phyloP scores from a whole-genome alignment of 2,888 invertebrate genomes.

The Phaedon cochleariae region DNA sequence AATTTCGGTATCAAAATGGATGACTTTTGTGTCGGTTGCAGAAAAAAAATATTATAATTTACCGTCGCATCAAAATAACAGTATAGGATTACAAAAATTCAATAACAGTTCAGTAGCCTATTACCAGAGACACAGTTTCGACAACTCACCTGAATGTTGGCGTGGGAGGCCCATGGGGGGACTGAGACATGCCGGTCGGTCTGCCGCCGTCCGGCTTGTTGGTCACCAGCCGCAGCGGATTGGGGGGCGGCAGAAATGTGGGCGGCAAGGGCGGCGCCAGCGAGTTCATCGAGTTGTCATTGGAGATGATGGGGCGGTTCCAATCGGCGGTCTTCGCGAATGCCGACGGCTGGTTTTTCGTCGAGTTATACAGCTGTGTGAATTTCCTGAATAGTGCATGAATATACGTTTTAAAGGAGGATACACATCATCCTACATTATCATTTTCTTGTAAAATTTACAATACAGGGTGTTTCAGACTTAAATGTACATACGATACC shows the following conservation, averaged over 20 bases:
- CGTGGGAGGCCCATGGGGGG: slow-evolving; percentile 69
- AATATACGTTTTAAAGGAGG: not conserved
- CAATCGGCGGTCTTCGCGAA: slow-evolving; percentile 58
- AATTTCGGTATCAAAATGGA: too few species aligned
- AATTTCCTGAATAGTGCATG: slow-evolving; percentile 54
- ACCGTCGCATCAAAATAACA: too few species aligned
- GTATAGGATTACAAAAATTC: too few species aligned
- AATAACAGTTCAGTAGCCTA: too few species aligned
- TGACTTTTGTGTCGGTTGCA: too few species aligned
- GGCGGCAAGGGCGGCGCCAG: slow-evolving; percentile 62
- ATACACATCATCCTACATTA: too few species aligned
- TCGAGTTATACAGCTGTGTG: slow-evolving; percentile 58
- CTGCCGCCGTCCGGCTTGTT: slow-evolving; percentile 62
- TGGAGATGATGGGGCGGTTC: slow-evolving; percentile 61
- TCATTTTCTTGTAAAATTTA: too few species aligned
- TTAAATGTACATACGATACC: too few species aligned
- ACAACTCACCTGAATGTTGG: slow-evolving; percentile 73
- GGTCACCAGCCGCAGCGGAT: slow-evolving; percentile 67
- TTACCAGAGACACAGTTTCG: slow-evolving; percentile 80
- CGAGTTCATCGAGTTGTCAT: slow-evolving; percentile 59
- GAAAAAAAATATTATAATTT: too few species aligned
- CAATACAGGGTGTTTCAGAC: too few species aligned
- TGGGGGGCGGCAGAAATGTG: slow-evolving; percentile 66
- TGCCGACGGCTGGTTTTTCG: slow-evolving; percentile 52
- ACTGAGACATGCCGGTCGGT: slow-evolving; percentile 61